Percentiles rank a stretch among this genome's conserved stretches.
These are phyloP conservation scores for Chunga burmeisteri DNA, from an alignment of 2,113 vertebrate species.

Conservation along the genomic window DNA sequence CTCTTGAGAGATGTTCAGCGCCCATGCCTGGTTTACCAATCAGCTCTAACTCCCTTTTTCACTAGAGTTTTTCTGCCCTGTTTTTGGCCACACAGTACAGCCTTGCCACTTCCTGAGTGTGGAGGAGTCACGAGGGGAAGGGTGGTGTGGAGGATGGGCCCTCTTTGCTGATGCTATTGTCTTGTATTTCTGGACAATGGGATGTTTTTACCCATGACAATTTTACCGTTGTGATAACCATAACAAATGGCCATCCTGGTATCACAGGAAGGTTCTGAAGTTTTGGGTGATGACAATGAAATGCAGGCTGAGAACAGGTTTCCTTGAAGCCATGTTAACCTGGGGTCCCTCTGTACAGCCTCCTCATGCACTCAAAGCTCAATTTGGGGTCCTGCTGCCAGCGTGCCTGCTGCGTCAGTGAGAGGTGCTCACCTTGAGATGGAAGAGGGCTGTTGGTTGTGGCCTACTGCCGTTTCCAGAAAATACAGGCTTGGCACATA, in stretches of 20 bases:
- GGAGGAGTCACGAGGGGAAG: neutral
- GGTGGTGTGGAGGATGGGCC: conserved; percentile 27
- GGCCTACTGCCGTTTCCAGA: neutral
- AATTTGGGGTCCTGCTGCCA: neutral
- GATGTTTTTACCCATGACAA: neutral
- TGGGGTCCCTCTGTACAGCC: neutral
- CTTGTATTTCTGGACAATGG: neutral
- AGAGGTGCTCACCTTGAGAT: neutral
- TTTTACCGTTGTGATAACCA: neutral
- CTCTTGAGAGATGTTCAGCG: conserved; percentile 43
- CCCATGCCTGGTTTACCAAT: conserved; percentile 55
- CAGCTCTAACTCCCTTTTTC: conserved; percentile 40
- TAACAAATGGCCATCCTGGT: neutral
- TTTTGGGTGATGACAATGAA: neutral
- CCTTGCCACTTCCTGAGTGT: conserved; percentile 55
- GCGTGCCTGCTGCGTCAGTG: neutral
- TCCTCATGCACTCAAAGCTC: neutral
- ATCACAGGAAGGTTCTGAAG: neutral
- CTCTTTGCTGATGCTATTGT: neutral
- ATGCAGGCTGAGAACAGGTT: neutral
- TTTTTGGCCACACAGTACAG: conserved; percentile 36
- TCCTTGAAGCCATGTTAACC: neutral
- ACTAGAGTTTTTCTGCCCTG: conserved; percentile 10
- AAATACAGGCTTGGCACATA: neutral
- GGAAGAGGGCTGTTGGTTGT: neutral